Conservation (phyloP, 2,888 invertebrate species). For the Parelbella ahira region DNA sequence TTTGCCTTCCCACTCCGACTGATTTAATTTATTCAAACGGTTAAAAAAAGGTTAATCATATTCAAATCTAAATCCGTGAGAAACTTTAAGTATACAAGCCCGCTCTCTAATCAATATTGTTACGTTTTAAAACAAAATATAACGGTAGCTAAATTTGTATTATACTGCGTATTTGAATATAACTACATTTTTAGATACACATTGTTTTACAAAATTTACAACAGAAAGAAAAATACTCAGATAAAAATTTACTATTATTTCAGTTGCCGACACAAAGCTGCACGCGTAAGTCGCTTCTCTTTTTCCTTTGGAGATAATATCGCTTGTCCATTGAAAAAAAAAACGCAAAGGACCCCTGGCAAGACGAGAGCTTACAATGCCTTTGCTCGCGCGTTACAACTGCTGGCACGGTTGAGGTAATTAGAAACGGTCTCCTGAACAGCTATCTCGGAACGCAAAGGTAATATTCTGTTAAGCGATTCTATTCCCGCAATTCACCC, state of each 20-base stretch:
- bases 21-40: conserved; percentile 36
- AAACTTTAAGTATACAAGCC: too few species aligned
- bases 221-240: too few species aligned
- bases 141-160: too few species aligned
- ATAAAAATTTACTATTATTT: too few species aligned
- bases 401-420: conserved; percentile 20
- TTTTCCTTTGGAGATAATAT: conserved; percentile 12
- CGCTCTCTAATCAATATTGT: neutral
- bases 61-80: too few species aligned
- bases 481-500: too few species aligned
- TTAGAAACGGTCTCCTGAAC: conserved; percentile 17
- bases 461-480: conserved; percentile 16
- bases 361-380: conserved; percentile 14
- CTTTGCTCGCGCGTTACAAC: conserved; percentile 17
- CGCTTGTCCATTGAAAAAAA: conserved; percentile 12
- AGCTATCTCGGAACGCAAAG: conserved; percentile 11
- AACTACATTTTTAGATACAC: too few species aligned
- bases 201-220: too few species aligned
- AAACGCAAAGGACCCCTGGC: conserved; percentile 11
- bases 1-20: conserved; percentile 35
- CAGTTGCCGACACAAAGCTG: too few species aligned
- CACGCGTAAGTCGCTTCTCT: neutral
- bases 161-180: too few species aligned
- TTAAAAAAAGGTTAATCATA: too few species aligned
- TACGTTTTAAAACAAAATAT: too few species aligned